phyloP scores from a whole-genome alignment of 2,888 invertebrate genomes.

The Agriotes lineatus region DNA sequence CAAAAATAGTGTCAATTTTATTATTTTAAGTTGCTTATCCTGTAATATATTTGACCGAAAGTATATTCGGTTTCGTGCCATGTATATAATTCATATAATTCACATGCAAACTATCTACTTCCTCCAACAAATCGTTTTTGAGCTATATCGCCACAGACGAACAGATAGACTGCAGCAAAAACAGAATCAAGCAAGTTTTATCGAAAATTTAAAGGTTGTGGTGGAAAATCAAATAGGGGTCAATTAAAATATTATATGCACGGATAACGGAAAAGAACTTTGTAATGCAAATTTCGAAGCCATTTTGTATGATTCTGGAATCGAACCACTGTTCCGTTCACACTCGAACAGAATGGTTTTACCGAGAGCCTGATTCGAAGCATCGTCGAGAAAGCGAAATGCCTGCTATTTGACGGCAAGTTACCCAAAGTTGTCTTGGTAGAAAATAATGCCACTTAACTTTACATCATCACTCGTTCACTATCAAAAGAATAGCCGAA shows the following conservation, averaged over 20 bases:
- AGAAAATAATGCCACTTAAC: background rate
- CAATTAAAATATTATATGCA: background rate
- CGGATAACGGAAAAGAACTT: background rate
- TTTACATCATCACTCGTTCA: slow-evolving; percentile 4
- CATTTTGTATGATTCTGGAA: background rate
- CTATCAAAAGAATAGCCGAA: background rate
- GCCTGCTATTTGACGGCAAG: slow-evolving; percentile 8
- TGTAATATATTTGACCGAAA: no score
- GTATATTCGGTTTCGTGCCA: no score
- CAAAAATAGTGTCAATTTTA: no score
- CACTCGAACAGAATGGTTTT: slow-evolving; percentile 4
- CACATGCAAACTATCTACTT: no score
- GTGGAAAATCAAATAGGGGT: no score
- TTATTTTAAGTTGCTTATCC: no score
- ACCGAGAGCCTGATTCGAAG: slow-evolving; percentile 3
- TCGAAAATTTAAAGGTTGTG: no score
- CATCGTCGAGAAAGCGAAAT: background rate
- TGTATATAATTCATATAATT: no score
- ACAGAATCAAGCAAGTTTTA: no score
- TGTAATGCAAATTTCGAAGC: background rate
- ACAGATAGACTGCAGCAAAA: no score
- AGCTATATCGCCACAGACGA: no score
- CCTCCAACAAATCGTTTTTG: no score
- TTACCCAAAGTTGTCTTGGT: background rate
- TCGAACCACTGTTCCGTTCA: background rate